Evolutionary conservation across 2,888 invertebrate species (phyloP).

Genomic region (Helicoverpa assulta): DNA sequence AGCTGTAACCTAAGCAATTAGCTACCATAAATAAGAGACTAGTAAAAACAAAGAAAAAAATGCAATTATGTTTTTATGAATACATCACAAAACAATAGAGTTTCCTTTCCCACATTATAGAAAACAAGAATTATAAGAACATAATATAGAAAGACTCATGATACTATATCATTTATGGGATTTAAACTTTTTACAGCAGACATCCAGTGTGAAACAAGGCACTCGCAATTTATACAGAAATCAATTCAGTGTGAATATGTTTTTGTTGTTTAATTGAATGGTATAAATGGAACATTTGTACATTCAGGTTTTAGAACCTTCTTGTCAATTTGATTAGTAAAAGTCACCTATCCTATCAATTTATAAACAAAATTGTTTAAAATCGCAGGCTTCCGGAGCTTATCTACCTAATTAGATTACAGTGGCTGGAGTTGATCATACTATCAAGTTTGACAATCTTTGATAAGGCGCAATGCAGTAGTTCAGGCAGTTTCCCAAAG

Average conservation of each 20-base stretch:
- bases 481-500: slow-evolving; percentile 10
- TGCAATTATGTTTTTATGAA: slow-evolving; percentile 24
- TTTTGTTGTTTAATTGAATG: not conserved
- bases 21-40: slow-evolving; percentile 1
- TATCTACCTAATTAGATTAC: slow-evolving; percentile 52
- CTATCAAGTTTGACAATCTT: slow-evolving; percentile 2
- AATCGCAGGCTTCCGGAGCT: slow-evolving; percentile 20
- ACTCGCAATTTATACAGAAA: not conserved
- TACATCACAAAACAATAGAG: slow-evolving; percentile 60
- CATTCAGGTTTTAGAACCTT: too few species aligned
- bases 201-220: slow-evolving; percentile 31
- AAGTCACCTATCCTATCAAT: not conserved
- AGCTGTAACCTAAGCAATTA: slow-evolving; percentile 27
- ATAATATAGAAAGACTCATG: slow-evolving; percentile 21
- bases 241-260: not conserved
- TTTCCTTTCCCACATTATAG: slow-evolving; percentile 74
- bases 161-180: slow-evolving; percentile 43
- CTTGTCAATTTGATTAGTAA: not conserved
- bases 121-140: slow-evolving; percentile 51
- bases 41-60: slow-evolving; percentile 30
- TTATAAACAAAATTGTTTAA: slow-evolving; percentile 1
- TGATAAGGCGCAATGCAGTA: slow-evolving; percentile 48
- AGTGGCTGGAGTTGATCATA: slow-evolving; percentile 11
- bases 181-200: slow-evolving; percentile 37
- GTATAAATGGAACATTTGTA: not conserved